Evolutionary conservation across 2,113 vertebrate genomes (phyloP).

Genomic region (Halichoeres trimaculatus): DNA sequence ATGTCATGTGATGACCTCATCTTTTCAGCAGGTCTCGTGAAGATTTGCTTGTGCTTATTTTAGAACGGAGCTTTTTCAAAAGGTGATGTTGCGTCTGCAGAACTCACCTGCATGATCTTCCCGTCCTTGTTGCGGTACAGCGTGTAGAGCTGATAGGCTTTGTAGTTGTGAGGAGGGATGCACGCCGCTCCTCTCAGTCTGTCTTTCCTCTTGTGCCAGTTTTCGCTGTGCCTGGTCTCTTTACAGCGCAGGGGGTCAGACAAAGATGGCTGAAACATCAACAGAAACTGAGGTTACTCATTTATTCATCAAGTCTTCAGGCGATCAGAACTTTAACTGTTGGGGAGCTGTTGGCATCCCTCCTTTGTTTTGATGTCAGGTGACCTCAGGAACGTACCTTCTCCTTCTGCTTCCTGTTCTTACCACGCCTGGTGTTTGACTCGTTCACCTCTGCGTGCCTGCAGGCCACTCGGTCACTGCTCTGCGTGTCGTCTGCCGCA

Average conservation of each 20-base stretch:
- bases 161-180: conserved; percentile 89
- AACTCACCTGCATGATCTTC: conserved; percentile 94
- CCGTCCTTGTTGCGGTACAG: conserved; percentile 93
- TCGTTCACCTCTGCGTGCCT: conserved; percentile 73
- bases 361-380: neutral
- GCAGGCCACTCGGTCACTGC: conserved; percentile 86
- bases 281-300: neutral
- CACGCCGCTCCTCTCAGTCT: conserved; percentile 76
- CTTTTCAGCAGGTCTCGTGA: too few relatives aligned
- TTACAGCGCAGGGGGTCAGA: conserved; percentile 88
- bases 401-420: conserved; percentile 85
- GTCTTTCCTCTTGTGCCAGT: conserved; percentile 78
- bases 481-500: conserved; percentile 89
- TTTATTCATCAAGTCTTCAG: neutral
- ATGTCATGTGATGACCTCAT: too few relatives aligned
- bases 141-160: conserved; percentile 96
- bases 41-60: too few relatives aligned
- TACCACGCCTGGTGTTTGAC: conserved; percentile 76
- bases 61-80: too few relatives aligned
- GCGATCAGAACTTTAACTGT: neutral
- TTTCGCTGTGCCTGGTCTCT: conserved; percentile 82
- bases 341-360: neutral
- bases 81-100: too few relatives aligned
- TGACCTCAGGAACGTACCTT: conserved; percentile 81
- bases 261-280: conserved; percentile 84